These are phyloP conservation scores for Cheilosia variabilis DNA, from an alignment of 2,888 invertebrate species.

Conservation along the genomic window DNA sequence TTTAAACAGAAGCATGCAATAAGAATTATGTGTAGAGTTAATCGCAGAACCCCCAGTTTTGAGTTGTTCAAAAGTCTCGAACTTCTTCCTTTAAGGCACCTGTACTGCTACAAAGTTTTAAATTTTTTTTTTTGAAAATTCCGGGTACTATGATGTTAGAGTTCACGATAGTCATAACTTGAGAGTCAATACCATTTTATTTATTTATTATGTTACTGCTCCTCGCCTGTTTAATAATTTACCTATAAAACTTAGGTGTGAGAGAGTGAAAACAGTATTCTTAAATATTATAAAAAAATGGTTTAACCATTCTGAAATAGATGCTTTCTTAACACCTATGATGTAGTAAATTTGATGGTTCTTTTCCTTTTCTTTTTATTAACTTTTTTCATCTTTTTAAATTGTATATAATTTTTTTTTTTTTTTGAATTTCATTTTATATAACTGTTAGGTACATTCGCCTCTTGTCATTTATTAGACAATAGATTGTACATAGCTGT, in stretches of 20 bases:
- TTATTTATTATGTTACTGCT: slow-evolving; percentile 6
- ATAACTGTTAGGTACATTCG: too few relatives aligned
- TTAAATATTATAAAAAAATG: slow-evolving; percentile 23
- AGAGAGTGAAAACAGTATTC: slow-evolving; percentile 22
- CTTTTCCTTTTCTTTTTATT: too few relatives aligned
- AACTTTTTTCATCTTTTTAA: too few relatives aligned
- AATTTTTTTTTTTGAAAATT: slow-evolving; percentile 39
- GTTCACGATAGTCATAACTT: slow-evolving; percentile 13
- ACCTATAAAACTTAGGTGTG: slow-evolving; percentile 12
- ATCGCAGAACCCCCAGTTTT: slow-evolving; percentile 23
- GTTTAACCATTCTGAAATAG: slow-evolving; percentile 15
- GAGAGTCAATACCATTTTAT: not conserved
- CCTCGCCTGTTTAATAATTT: slow-evolving; percentile 17
- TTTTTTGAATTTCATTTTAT: not conserved
- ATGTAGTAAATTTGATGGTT: not conserved
- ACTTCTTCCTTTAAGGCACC: slow-evolving; percentile 7
- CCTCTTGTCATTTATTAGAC: too few relatives aligned
- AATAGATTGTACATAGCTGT: too few relatives aligned
- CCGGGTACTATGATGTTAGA: slow-evolving; percentile 1
- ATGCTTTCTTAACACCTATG: slow-evolving; percentile 4
- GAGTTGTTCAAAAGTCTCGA: slow-evolving; percentile 4
- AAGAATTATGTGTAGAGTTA: slow-evolving; percentile 18
- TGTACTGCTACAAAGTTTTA: slow-evolving; percentile 21
- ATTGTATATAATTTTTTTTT: too few relatives aligned
- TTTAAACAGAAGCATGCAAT: slow-evolving; percentile 23